Evolutionary conservation across 2,113 vertebrate species (phyloP).

Genomic region (Mustela lutreola): DNA sequence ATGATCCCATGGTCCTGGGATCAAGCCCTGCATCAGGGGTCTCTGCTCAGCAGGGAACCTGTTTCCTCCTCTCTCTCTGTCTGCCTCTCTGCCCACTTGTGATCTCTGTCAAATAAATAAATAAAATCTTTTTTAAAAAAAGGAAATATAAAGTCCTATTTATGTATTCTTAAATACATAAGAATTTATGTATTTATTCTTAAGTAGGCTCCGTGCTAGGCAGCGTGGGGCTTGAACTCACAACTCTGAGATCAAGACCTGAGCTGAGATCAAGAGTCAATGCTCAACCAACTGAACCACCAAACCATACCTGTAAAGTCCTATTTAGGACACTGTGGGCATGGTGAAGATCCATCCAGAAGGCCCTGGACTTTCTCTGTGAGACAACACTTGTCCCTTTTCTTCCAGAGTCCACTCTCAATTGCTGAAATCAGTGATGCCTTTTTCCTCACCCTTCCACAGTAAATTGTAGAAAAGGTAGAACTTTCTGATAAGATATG

Average conservation of each 20-base stretch:
- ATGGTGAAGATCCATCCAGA: neutral
- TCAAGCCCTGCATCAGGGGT: no score
- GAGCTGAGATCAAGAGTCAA: neutral
- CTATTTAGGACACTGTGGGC: neutral
- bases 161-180: neutral
- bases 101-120: no score
- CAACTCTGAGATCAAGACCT: neutral
- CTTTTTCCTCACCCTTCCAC: neutral
- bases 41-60: no score
- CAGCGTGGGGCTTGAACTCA: neutral
- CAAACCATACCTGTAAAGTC: neutral
- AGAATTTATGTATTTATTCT: neutral
- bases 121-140: no score
- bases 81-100: no score
- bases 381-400: neutral
- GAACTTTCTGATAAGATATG: neutral
- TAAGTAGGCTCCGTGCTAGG: neutral
- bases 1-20: no score
- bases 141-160: neutral
- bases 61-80: no score
- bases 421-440: neutral
- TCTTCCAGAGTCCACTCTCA: neutral
- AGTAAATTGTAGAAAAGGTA: slow-evolving; percentile 5
- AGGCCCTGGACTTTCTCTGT: neutral
- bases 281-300: neutral